Evolutionary conservation across 2,113 vertebrate genomes (phyloP), one percentile per base, ranked within the genome.

Genomic region (Dipodomys stephensi): DNA sequence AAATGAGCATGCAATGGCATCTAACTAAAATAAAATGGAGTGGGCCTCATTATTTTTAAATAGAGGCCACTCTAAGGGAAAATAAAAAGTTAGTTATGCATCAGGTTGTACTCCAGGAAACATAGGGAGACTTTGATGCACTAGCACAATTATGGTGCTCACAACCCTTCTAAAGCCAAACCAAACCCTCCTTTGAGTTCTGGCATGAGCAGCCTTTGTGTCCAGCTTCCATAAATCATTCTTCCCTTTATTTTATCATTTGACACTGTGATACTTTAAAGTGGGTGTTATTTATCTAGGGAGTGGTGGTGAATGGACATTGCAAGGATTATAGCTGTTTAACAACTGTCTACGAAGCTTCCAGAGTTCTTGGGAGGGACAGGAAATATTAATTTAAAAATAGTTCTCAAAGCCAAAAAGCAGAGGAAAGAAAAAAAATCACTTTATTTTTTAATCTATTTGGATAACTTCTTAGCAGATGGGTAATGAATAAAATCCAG

Each of bases 301-400:
- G 77, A 86, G 71, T 81, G 23, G 57, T 74, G 39, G 65, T 62
- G 62, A 83, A 88, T 73, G 90, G 77, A 60, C 60, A 77, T 62
- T 32, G 69, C 81, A 92, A 89, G 25, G 60, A 85, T 85, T 87
- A 74, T 18, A 72, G 87, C 44, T 91, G 25, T 93, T 97, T 83
- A 95, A 88, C 79, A 90, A 93, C 74, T 77, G 27, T 93, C 94
- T 92, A 88, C 68, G 91, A 92, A 96, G 32, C 11, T 95, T 96
- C 82, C 87, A 88, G 64, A 16, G 25, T 93, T 94, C 88, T 83
- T 90, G 84, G 67, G 96, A 93, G 76, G 67, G 87, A 76, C 96
- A 95, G 96, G 96, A 97, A 97, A 83, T 87, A 93, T 83, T 95
- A 92, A 97, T 94, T 96, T 96, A 87, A 96, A 95, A 95, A 88